Base-by-base conservation (phyloP, 2,888 invertebrate species). In the Diogma glabrata region DNA sequence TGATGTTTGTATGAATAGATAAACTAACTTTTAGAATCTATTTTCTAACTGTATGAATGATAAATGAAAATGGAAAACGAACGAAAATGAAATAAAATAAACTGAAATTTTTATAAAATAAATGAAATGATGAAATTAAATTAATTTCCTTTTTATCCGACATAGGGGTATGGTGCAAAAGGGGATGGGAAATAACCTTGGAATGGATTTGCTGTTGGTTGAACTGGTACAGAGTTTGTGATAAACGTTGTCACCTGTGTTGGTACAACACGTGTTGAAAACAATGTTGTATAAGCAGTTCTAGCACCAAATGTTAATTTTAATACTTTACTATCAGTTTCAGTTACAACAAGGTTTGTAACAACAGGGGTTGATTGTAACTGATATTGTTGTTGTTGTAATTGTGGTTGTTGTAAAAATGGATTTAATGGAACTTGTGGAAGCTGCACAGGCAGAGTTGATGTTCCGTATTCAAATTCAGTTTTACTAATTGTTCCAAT, bases 291-390 rank as follows among this genome's bases (percentile, higher is more conserved):
- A 64, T 85, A 86, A 1, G 89, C 82, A 1, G 90, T 90, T 67
- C 87, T 88, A 26, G 91, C 90, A n/a, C 91, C 90, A 64, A 91
- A 91, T 10, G 89, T 90, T 57, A 91, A 71, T 67, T 90, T 89
- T 55, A 91, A 70, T 49, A 90, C 73, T 70, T 87, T 84, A 59
- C 89, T 88, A 55, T 85, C 80, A 1, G 88, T 88, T 57, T 84
- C 77, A 2, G 84, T 85, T 12, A 88, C 78, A 59, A 85, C 72
- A 1, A 88, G 87, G 61, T 85, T 87, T 53, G 85, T 78, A 20
- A 90, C 76, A n/a, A 88, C 73, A 1, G 88, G 87, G 1, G 87
- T 84, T 9, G 87, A 87, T 22, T 85, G 85, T 17, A 89, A 68
- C 30, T 84, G 80, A 64, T 81, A 84, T 59, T 87, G 87, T 43